Conservation (phyloP, 1,140 invertebrate species). For the Trichoplusia ni region DNA sequence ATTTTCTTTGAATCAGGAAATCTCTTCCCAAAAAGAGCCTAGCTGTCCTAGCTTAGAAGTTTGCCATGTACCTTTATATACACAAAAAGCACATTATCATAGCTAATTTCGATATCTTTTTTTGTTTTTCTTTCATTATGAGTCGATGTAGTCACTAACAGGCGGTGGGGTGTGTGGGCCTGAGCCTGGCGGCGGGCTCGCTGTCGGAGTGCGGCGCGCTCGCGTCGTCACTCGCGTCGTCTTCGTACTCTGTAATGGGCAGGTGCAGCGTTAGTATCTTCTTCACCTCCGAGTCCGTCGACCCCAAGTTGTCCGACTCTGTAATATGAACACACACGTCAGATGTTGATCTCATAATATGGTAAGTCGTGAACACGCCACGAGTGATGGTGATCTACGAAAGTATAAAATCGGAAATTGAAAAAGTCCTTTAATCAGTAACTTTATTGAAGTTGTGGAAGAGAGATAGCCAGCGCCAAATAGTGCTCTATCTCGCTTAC, state of each 20-base stretch:
- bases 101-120: too few relatives aligned
- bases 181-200: conserved; percentile 81
- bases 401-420: neutral
- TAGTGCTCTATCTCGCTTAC: too few relatives aligned
- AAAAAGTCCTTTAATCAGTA: too few relatives aligned
- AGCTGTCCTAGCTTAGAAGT: too few relatives aligned
- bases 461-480: too few relatives aligned
- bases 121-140: too few relatives aligned
- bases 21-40: too few relatives aligned
- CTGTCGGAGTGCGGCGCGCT: conserved; percentile 89
- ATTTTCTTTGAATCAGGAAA: too few relatives aligned
- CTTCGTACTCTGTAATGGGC: conserved; percentile 94
- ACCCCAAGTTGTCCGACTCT: conserved; percentile 93
- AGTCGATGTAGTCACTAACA: too few relatives aligned
- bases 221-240: conserved; percentile 87
- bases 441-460: too few relatives aligned
- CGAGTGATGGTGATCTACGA: conserved; percentile 11
- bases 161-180: conserved; percentile 80
- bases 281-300: conserved; percentile 93
- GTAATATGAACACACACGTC: conserved; percentile 70
- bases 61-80: too few relatives aligned
- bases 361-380: conserved; percentile 14
- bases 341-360: neutral
- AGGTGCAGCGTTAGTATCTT: conserved; percentile 93
- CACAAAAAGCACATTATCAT: too few relatives aligned